phyloP scores from a whole-genome alignment of 2,888 invertebrate genomes.

The Syritta pipiens region DNA sequence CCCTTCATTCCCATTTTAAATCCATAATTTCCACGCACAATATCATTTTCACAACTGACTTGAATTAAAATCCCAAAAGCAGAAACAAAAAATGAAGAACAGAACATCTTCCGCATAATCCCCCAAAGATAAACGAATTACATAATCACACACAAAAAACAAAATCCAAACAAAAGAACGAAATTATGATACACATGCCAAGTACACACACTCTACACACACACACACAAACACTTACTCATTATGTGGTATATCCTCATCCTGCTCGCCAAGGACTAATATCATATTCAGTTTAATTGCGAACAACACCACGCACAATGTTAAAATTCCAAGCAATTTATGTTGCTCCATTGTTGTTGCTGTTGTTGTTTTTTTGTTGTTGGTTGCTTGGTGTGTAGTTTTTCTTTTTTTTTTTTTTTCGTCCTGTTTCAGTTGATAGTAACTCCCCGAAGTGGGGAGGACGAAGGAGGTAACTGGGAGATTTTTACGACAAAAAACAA shows the following conservation, averaged over 20 bases:
- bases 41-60: no score
- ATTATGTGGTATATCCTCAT: constrained; percentile 93
- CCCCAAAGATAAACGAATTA: no score
- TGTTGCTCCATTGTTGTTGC: constrained; percentile 56
- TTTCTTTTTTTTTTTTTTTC: constrained; percentile 10
- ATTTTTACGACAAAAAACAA: no score
- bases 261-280: constrained; percentile 83
- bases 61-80: no score
- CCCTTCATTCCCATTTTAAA: no score
- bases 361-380: constrained; percentile 37
- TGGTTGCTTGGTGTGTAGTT: constrained; percentile 51
- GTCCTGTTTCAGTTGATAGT: no score
- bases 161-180: constrained; percentile 7
- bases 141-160: background rate
- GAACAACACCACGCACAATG: constrained; percentile 75
- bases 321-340: constrained; percentile 73
- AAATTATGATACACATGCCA: constrained; percentile 34
- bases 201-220: no score
- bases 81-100: no score
- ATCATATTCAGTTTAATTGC: constrained; percentile 74
- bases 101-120: no score
- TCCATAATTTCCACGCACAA: no score
- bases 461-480: no score
- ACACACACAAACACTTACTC: constrained; percentile 90
- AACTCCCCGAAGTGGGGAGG: no score